phyloP scores from a whole-genome alignment of 2,113 vertebrate genomes.

The Catagonus wagneri region DNA sequence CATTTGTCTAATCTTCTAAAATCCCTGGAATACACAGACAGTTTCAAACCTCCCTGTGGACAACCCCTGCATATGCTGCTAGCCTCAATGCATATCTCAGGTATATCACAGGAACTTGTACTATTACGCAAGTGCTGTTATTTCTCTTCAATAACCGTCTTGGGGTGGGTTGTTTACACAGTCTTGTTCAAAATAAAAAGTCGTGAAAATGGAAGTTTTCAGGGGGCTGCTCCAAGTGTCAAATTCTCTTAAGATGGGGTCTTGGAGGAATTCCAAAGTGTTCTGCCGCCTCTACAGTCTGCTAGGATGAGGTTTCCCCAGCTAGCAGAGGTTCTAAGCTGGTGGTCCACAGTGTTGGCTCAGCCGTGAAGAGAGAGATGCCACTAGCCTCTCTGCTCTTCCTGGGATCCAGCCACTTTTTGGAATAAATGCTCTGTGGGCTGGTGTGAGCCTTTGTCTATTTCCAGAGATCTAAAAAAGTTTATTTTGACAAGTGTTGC shows the following conservation, averaged over 20 bases:
- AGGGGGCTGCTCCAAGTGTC: background rate
- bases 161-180: background rate
- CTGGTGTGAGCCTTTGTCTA: background rate
- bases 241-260: background rate
- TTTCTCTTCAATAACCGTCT: background rate
- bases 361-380: background rate
- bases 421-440: background rate
- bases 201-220: background rate
- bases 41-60: background rate
- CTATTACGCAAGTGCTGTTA: background rate
- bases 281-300: background rate
- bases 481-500: background rate
- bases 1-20: background rate
- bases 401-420: background rate
- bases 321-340: too few species aligned
- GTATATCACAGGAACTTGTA: background rate
- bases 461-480: background rate
- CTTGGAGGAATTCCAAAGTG: rapidly evolving
- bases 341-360: background rate
- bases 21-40: background rate
- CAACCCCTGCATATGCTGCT: background rate
- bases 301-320: background rate
- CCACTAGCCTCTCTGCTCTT: too few species aligned
- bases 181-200: background rate
- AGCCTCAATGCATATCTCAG: background rate